Conservation (phyloP, 2,888 invertebrate species). For the Drosophila tanythrix region DNA sequence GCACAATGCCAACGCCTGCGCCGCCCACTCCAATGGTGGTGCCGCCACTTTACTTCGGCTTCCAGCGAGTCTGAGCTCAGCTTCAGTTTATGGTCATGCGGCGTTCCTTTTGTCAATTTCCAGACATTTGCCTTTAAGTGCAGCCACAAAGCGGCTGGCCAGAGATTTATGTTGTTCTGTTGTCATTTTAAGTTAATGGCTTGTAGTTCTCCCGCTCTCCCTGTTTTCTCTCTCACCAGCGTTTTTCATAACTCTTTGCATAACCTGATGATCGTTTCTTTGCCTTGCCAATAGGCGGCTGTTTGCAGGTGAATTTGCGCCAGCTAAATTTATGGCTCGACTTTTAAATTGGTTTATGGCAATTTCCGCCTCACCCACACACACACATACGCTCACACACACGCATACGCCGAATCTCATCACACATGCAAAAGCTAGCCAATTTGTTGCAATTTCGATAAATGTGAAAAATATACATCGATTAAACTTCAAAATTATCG, state of each 20-base stretch:
- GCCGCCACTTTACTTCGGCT: conserved; percentile 19
- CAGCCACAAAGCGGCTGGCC: conserved; percentile 53
- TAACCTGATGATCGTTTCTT: conserved; percentile 53
- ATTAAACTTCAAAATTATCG: conserved; percentile 23
- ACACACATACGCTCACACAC: conserved; percentile 10
- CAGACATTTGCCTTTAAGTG: conserved; percentile 71
- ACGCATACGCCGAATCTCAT: background rate
- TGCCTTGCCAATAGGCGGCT: conserved; percentile 43
- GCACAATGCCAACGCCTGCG: conserved; percentile 66
- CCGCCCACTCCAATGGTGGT: conserved; percentile 45
- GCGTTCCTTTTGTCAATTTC: conserved; percentile 69
- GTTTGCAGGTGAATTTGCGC: conserved; percentile 65
- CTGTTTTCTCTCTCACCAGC: conserved; percentile 7
- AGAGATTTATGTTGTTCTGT: conserved; percentile 80
- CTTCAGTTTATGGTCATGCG: conserved; percentile 50
- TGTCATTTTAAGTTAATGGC: conserved; percentile 83
- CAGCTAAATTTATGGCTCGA: conserved; percentile 63
- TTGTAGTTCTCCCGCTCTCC: conserved; percentile 64
- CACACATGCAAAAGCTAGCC: background rate
- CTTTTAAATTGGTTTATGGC: conserved; percentile 72
- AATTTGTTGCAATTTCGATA: conserved; percentile 3
- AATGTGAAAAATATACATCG: background rate
- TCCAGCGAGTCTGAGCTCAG: conserved; percentile 10
- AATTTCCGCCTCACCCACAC: conserved; percentile 57
- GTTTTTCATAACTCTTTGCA: conserved; percentile 63